These are phyloP conservation scores for Pogonomyrmex californicus DNA, from an alignment of 1,140 invertebrate genomes.

Conservation along the genomic window DNA sequence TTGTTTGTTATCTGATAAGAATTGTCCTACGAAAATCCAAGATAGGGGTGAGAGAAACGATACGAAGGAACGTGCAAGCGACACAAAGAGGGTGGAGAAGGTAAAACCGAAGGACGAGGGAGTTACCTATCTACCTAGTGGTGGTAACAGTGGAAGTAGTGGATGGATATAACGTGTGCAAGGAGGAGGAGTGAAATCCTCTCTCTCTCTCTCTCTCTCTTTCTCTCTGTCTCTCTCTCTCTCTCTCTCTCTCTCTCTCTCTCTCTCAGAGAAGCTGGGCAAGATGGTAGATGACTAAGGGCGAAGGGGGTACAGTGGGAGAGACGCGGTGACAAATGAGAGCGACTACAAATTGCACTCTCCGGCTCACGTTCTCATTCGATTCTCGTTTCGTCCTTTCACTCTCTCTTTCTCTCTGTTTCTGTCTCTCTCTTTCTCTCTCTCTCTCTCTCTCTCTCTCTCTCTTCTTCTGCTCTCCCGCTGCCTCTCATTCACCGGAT, in stretches of 20 bases:
- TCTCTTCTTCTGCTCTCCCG: background rate
- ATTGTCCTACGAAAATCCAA: constrained; percentile 50
- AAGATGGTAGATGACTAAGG: constrained; percentile 71
- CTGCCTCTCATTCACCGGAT: constrained; percentile 66
- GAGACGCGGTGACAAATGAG: constrained; percentile 80
- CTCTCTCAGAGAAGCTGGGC: constrained; percentile 52
- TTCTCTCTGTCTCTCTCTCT: no score
- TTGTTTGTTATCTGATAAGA: constrained; percentile 67
- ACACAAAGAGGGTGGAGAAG: constrained; percentile 44
- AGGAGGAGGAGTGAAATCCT: constrained; percentile 13
- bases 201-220: no score
- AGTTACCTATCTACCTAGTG: constrained; percentile 52
- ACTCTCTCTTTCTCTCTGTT: constrained; percentile 31
- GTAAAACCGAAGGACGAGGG: constrained; percentile 52
- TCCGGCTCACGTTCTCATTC: constrained; percentile 79
- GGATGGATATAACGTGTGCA: constrained; percentile 53
- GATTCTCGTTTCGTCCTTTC: constrained; percentile 72
- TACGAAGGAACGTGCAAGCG: constrained; percentile 67
- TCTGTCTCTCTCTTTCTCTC: constrained; percentile 31
- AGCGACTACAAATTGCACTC: constrained; percentile 80
- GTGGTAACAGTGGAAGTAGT: constrained; percentile 52
- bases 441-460: constrained; percentile 5
- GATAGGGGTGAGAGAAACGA: constrained; percentile 49
- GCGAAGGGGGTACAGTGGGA: constrained; percentile 55
- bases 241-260: no score